Percentiles rank a stretch among this genome's conserved stretches.
Conservation (phyloP, 2,888 invertebrate species). For the Villa cingulata region DNA sequence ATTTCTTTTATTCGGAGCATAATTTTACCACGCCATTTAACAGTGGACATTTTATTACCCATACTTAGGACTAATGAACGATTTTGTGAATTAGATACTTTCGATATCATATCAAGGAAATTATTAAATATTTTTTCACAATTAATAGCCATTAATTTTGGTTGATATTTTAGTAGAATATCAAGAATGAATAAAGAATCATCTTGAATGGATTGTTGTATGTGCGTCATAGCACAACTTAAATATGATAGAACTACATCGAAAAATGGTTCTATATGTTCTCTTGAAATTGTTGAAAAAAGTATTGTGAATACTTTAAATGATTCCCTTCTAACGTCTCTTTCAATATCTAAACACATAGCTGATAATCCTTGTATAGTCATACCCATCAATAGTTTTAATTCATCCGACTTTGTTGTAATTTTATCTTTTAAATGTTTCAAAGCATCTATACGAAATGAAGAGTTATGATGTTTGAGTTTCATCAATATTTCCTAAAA, state of each 20-base stretch:
- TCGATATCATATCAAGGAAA: constrained; percentile 76
- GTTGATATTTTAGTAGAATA: constrained; percentile 53
- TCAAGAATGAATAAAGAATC: constrained; percentile 72
- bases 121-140: constrained; percentile 60
- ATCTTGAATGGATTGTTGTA: constrained; percentile 64
- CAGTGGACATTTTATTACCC: constrained; percentile 56
- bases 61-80: constrained; percentile 56
- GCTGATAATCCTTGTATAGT: constrained; percentile 55
- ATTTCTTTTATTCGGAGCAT: constrained; percentile 54
- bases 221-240: constrained; percentile 82
- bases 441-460: constrained; percentile 30
- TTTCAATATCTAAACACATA: constrained; percentile 59
- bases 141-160: constrained; percentile 49
- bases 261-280: constrained; percentile 49
- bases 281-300: constrained; percentile 18
- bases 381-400: constrained; percentile 45
- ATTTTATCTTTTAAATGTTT: constrained; percentile 32
- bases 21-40: constrained; percentile 67
- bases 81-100: constrained; percentile 33
- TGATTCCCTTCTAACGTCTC: constrained; percentile 38
- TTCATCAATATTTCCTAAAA: constrained; percentile 35
- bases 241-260: constrained; percentile 64
- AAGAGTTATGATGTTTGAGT: constrained; percentile 37
- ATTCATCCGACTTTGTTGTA: constrained; percentile 32
- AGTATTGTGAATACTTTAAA: constrained; percentile 36